Percentiles rank a stretch among this genome's conserved stretches.
These are phyloP conservation scores for Pyrrhura leucotis DNA, from an alignment of 2,797 vertebrate species.

Conservation along the genomic window DNA sequence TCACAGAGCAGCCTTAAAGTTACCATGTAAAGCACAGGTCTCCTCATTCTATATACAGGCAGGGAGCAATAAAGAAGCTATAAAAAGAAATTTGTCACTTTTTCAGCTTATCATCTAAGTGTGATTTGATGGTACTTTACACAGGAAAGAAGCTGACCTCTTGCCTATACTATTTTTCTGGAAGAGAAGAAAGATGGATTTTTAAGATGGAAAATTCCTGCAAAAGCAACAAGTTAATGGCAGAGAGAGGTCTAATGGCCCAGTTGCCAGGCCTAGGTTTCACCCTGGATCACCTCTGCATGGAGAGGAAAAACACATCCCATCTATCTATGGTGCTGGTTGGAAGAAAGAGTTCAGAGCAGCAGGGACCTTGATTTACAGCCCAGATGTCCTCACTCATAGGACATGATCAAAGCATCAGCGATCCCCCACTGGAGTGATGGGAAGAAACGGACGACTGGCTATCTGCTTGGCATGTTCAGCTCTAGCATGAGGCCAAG, in stretches of 20 bases:
- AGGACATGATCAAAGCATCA: slow-evolving; percentile 58
- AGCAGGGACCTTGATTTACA: slow-evolving; percentile 62
- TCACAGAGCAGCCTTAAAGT: background rate
- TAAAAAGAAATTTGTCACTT: slow-evolving; percentile 58
- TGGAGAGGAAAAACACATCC: slow-evolving; percentile 36
- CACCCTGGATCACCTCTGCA: slow-evolving; percentile 52
- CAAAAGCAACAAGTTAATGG: background rate
- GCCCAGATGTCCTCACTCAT: slow-evolving; percentile 26
- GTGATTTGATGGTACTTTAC: slow-evolving; percentile 1
- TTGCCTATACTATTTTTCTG: background rate
- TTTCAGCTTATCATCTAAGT: slow-evolving; percentile 22
- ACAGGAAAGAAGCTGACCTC: slow-evolving; percentile 31
- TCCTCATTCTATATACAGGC: slow-evolving; percentile 6
- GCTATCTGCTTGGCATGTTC: slow-evolving; percentile 59
- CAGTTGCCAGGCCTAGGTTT: slow-evolving; percentile 13
- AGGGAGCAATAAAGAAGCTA: slow-evolving; percentile 54
- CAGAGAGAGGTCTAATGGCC: background rate
- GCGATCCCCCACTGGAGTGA: background rate
- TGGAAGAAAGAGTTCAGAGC: slow-evolving; percentile 31
- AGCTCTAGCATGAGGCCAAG: slow-evolving; percentile 49
- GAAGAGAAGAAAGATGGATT: background rate
- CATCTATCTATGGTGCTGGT: background rate
- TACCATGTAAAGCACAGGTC: background rate
- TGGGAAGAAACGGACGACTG: slow-evolving; percentile 63
- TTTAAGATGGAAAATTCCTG: slow-evolving; percentile 17